Percentiles rank a stretch among this genome's conserved stretches.
Evolutionary conservation across 2,797 vertebrate genomes (phyloP).

Genomic region (Hyperoplus lanceolatus): DNA sequence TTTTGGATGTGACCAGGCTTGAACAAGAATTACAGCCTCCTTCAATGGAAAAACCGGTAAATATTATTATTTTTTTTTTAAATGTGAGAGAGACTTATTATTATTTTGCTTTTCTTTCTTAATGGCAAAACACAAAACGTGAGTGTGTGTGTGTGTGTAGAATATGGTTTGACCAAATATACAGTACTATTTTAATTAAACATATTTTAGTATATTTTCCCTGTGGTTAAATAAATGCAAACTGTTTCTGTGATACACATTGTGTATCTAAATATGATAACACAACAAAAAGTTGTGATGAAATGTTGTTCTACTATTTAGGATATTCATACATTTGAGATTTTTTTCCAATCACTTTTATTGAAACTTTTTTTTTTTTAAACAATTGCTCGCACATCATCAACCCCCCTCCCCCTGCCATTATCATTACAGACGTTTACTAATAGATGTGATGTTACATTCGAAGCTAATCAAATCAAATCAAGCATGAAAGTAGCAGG

Average conservation of each 20-base stretch:
- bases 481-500: background rate
- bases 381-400: too few species aligned
- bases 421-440: too few species aligned
- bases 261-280: background rate
- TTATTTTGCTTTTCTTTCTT: background rate
- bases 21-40: slow-evolving; percentile 3
- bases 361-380: background rate
- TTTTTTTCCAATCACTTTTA: background rate
- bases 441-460: background rate
- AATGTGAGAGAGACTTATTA: background rate
- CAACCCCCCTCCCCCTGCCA: too few species aligned
- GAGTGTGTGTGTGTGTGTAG: too few species aligned
- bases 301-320: background rate
- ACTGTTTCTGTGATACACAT: background rate
- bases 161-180: background rate
- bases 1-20: background rate
- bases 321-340: background rate
- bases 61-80: background rate
- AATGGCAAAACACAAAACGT: background rate
- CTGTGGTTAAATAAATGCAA: background rate
- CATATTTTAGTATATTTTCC: background rate
- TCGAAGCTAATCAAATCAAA: background rate
- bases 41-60: slow-evolving; percentile 17
- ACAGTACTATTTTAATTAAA: background rate
- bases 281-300: background rate